Percentiles rank a stretch among this genome's conserved stretches.
phyloP scores from a whole-genome alignment of 2,888 invertebrate species.

The Lepidochrysops patricia region DNA sequence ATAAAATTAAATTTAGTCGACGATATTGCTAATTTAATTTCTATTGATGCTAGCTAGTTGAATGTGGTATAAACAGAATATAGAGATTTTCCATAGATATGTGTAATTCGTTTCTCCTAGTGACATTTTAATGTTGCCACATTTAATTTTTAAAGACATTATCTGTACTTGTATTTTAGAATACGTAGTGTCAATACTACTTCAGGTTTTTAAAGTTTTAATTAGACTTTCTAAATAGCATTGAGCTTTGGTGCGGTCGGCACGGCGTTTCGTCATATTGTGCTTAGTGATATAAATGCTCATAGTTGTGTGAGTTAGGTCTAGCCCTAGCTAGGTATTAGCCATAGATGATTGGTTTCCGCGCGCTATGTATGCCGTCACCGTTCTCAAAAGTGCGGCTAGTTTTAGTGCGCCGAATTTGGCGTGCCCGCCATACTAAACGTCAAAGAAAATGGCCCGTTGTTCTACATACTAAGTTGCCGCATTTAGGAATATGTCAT shows the following conservation, averaged over 20 bases:
- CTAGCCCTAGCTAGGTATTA: slow-evolving; percentile 65
- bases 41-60: slow-evolving; percentile 7
- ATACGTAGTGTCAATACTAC: neutral
- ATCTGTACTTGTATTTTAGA: slow-evolving; percentile 4
- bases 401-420: too few species aligned
- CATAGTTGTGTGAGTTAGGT: slow-evolving; percentile 69
- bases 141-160: slow-evolving; percentile 9
- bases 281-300: slow-evolving; percentile 70
- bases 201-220: slow-evolving; percentile 9
- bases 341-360: too few species aligned
- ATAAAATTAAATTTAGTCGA: slow-evolving; percentile 30
- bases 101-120: slow-evolving; percentile 12
- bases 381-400: too few species aligned
- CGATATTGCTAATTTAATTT: slow-evolving; percentile 5
- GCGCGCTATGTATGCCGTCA: too few species aligned
- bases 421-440: too few species aligned
- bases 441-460: too few species aligned
- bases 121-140: slow-evolving; percentile 32
- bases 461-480: too few species aligned
- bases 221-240: slow-evolving; percentile 13
- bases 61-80: neutral
- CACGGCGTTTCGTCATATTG: slow-evolving; percentile 48
- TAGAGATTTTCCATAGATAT: slow-evolving; percentile 4
- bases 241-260: slow-evolving; percentile 45
- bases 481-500: too few species aligned